phyloP scores from a whole-genome alignment of 2,797 vertebrate genomes.

The Enteromius viviparus region DNA sequence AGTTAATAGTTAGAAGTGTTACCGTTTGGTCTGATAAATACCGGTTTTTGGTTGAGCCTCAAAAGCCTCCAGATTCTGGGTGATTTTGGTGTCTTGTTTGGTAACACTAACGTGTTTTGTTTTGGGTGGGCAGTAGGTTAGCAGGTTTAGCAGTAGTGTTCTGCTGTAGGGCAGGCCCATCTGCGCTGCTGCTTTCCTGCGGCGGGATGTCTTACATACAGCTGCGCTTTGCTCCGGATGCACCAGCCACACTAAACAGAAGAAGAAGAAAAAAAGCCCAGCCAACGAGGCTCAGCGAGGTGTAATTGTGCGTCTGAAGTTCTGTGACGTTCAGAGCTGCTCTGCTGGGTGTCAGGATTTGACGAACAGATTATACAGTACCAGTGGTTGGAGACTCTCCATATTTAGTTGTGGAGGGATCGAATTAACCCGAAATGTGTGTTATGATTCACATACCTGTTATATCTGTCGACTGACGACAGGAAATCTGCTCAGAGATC shows the following conservation, averaged over 20 bases:
- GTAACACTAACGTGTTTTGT: not conserved
- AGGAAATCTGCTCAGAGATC: not conserved
- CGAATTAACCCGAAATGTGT: not conserved
- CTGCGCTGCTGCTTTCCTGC: slow-evolving; percentile 54
- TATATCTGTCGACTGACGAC: slow-evolving; percentile 33
- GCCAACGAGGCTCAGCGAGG: not conserved
- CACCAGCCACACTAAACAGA: slow-evolving; percentile 62
- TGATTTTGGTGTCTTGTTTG: not conserved
- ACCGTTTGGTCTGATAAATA: not conserved
- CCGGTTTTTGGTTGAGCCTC: not conserved
- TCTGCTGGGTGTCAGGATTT: not conserved
- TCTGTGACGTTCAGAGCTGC: not conserved
- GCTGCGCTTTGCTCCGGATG: slow-evolving; percentile 82
- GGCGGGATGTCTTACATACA: slow-evolving; percentile 80
- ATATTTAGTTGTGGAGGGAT: not conserved
- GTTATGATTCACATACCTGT: not conserved
- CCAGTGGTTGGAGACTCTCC: not conserved
- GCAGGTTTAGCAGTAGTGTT: not conserved
- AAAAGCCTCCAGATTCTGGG: not conserved
- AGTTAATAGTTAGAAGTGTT: not conserved
- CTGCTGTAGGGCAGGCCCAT: slow-evolving; percentile 19
- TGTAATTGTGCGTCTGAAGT: not conserved
- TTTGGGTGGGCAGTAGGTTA: not conserved
- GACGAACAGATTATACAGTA: not conserved
- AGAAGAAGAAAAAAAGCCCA: slow-evolving; percentile 42